These are phyloP conservation scores for Lysandra bellargus DNA, from an alignment of 2,888 invertebrate species.

Conservation along the genomic window DNA sequence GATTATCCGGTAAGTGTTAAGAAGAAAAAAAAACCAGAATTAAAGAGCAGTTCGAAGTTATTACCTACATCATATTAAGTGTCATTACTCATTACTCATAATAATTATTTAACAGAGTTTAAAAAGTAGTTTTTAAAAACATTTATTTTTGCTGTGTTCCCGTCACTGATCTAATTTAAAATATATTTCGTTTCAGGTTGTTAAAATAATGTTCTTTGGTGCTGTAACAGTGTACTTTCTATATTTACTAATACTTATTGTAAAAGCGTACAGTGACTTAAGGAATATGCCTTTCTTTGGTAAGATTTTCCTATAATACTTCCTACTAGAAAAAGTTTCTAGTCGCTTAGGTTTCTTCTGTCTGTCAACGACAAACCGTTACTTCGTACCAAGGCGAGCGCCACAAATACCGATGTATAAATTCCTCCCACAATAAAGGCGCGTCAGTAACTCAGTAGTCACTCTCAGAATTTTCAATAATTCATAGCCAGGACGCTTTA, in stretches of 20 bases:
- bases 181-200: slow-evolving; percentile 82
- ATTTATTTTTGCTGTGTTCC: neutral
- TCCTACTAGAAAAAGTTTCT: neutral
- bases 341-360: neutral
- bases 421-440: neutral
- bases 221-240: slow-evolving; percentile 91
- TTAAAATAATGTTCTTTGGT: slow-evolving; percentile 94
- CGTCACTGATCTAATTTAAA: neutral
- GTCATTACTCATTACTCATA: too few species aligned
- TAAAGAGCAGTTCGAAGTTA: neutral
- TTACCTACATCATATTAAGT: neutral
- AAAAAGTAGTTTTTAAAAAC: neutral
- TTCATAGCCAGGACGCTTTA: neutral
- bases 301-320: slow-evolving; percentile 66
- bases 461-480: slow-evolving; percentile 1
- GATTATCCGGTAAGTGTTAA: slow-evolving; percentile 87
- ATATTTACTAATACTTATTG: slow-evolving; percentile 90
- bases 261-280: slow-evolving; percentile 95
- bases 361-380: neutral
- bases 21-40: neutral
- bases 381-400: neutral
- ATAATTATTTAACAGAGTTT: neutral
- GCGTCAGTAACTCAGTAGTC: neutral
- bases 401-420: slow-evolving; percentile 1
- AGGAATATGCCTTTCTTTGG: slow-evolving; percentile 99